These are phyloP conservation scores for Aeoliscus strigatus DNA, from an alignment of 2,797 vertebrate genomes.

Conservation along the genomic window DNA sequence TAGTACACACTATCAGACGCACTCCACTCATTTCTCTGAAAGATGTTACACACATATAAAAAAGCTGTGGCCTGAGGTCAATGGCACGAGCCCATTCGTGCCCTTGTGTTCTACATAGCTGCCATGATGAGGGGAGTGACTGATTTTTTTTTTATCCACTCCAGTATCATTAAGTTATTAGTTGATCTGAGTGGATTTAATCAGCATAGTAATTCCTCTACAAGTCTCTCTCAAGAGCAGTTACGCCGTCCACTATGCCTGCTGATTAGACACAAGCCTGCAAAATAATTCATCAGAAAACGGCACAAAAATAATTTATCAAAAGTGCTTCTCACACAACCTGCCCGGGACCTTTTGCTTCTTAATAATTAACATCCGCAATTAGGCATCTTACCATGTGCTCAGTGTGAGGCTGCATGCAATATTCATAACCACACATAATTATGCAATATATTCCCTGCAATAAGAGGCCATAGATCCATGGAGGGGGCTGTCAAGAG, in stretches of 20 bases:
- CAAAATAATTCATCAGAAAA: slow-evolving; percentile 87
- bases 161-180: slow-evolving; percentile 76
- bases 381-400: slow-evolving; percentile 79
- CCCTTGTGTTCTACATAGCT: slow-evolving; percentile 48
- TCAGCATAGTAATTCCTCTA: slow-evolving; percentile 82
- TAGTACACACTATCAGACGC: too few relatives aligned
- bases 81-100: slow-evolving; percentile 43
- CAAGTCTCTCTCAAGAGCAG: slow-evolving; percentile 84
- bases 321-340: slow-evolving; percentile 75
- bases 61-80: slow-evolving; percentile 63
- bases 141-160: slow-evolving; percentile 63
- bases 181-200: slow-evolving; percentile 83
- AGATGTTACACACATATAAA: slow-evolving; percentile 54
- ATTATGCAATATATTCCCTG: slow-evolving; percentile 78
- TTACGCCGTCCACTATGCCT: slow-evolving; percentile 78
- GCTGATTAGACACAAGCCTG: slow-evolving; percentile 83
- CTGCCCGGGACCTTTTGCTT: slow-evolving; percentile 74
- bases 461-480: slow-evolving; percentile 73
- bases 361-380: slow-evolving; percentile 87
- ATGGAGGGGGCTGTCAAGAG: slow-evolving; percentile 69
- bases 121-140: slow-evolving; percentile 37
- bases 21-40: slow-evolving; percentile 21
- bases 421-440: slow-evolving; percentile 81
- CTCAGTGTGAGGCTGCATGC: slow-evolving; percentile 72
- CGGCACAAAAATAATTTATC: slow-evolving; percentile 86